Conservation (phyloP, 2,113 vertebrate species). For the Halichoeres trimaculatus region DNA sequence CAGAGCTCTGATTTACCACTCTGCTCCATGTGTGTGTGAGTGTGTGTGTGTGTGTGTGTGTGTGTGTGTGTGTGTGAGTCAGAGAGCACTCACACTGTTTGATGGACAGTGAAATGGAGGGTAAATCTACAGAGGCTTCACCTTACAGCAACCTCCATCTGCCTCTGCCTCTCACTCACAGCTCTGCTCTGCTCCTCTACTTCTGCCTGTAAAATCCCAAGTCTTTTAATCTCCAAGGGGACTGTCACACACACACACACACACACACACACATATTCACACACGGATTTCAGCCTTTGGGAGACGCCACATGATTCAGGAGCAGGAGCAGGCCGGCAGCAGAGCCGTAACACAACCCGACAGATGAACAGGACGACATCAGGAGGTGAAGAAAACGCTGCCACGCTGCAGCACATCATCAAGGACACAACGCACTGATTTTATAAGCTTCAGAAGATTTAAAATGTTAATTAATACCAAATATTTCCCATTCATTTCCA, state of each 20-base stretch:
- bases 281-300: conserved; percentile 24
- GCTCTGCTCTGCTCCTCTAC: conserved; percentile 2
- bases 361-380: conserved; percentile 7
- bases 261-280: conserved; percentile 22
- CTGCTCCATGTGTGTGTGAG: not conserved
- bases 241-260: conserved; percentile 22
- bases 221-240: conserved; percentile 34
- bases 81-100: not conserved
- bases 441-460: not conserved
- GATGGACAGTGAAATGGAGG: conserved; percentile 65
- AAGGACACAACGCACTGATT: not conserved
- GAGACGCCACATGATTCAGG: conserved; percentile 21
- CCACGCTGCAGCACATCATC: not conserved
- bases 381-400: not conserved
- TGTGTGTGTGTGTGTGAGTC: not conserved
- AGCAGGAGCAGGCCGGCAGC: conserved; percentile 4
- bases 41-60: conserved; percentile 1
- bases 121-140: conserved; percentile 58
- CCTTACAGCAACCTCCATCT: conserved; percentile 54
- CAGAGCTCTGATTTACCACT: not conserved
- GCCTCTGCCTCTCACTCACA: not conserved
- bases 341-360: not conserved
- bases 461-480: too few relatives aligned
- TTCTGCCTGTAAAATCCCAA: conserved; percentile 34
- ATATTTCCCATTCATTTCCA: too few relatives aligned